These are phyloP conservation scores for Trachelipus rathkii DNA, from an alignment of 1,140 invertebrate species.

Conservation along the genomic window DNA sequence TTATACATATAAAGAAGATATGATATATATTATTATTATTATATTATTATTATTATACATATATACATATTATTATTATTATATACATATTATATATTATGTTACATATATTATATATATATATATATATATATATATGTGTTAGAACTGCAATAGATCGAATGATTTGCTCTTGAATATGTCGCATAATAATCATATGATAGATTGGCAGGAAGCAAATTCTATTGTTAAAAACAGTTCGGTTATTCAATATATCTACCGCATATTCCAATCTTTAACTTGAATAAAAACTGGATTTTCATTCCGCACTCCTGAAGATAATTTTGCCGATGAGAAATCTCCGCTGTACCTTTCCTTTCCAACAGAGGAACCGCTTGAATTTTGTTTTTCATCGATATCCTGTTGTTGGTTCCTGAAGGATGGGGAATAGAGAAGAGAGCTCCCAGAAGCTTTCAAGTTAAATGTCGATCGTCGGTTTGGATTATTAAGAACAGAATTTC, in stretches of 20 bases:
- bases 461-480: slow-evolving; percentile 31
- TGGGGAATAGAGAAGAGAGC: slow-evolving; percentile 38
- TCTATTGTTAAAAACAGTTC: too few relatives aligned
- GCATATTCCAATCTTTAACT: slow-evolving; percentile 41
- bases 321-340: slow-evolving; percentile 22
- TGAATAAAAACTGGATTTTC: slow-evolving; percentile 39
- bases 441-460: slow-evolving; percentile 34
- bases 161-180: too few relatives aligned
- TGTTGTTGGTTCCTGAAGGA: slow-evolving; percentile 35
- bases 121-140: too few relatives aligned
- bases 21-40: too few relatives aligned
- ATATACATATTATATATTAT: too few relatives aligned
- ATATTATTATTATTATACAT: too few relatives aligned
- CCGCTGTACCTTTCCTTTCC: slow-evolving; percentile 24
- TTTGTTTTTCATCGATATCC: background rate
- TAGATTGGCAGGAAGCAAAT: too few relatives aligned
- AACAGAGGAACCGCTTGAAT: slow-evolving; percentile 14
- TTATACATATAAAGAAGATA: too few relatives aligned
- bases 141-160: too few relatives aligned
- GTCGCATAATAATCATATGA: too few relatives aligned
- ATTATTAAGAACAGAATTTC: slow-evolving; percentile 26
- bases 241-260: slow-evolving; percentile 18
- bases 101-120: too few relatives aligned
- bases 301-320: slow-evolving; percentile 28
- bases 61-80: too few relatives aligned